A percentile compares a stretch with the other conserved stretches of the same genome.
Conservation (phyloP, 2,797 vertebrate genomes). For the Pantherophis alleghaniensis region DNA sequence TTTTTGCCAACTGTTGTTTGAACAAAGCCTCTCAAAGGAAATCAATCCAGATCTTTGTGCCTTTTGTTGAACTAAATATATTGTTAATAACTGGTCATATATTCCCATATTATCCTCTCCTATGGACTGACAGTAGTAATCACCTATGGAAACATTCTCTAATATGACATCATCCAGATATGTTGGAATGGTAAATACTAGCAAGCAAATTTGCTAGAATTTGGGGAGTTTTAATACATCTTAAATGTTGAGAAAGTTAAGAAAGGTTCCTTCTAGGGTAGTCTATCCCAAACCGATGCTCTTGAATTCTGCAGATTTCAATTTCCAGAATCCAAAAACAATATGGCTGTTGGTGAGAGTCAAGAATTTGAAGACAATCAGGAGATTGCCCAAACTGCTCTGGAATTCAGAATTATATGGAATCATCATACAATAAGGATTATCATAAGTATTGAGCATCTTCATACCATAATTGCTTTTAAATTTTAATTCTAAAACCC, state of each 20-base stretch:
- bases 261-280: not conserved
- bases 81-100: not conserved
- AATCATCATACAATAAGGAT: not conserved
- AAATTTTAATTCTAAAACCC: constrained; percentile 33
- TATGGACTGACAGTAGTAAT: not conserved
- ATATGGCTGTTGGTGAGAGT: not conserved
- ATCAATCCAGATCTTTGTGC: not conserved
- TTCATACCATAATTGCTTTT: not conserved
- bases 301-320: not conserved
- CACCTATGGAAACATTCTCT: not conserved
- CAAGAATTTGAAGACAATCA: not conserved
- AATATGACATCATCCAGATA: not conserved
- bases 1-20: not conserved
- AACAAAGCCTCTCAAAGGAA: not conserved
- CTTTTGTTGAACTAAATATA: not conserved
- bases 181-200: not conserved
- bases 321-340: not conserved
- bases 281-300: not conserved
- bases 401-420: not conserved
- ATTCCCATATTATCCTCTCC: not conserved
- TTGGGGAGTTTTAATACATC: not conserved
- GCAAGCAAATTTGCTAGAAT: not conserved
- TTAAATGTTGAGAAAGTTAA: not conserved
- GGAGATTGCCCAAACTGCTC: not conserved
- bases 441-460: not conserved